Base-by-base conservation (phyloP, 2,888 invertebrate genomes). In the Aspidiotus destructor region DNA sequence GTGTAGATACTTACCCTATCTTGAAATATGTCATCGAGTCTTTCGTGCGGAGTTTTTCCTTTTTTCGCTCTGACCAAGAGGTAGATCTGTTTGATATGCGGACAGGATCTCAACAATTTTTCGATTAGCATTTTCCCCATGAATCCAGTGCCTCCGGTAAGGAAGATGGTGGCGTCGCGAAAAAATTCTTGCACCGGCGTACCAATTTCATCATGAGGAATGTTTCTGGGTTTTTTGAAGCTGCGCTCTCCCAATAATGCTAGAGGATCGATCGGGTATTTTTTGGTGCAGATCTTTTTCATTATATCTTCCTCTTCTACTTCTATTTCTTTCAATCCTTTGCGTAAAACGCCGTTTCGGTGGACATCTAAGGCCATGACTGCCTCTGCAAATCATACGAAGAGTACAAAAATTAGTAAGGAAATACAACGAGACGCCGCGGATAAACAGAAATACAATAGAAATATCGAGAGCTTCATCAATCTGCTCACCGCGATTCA, bases 111-210 rank as follows among this genome's bases (percentile, higher is more conserved):
- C 13, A 87, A 77, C n/a, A 87, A 76, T 75, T 87, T 87, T 76
- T 87, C 86, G 28, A 86, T 79, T 17, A 86, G 76, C n/a, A 86
- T 82, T 76, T 87, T 86, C 11, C 86, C 86, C 74, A 86, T 77
- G 74, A 86, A 86, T 3, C 86, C 86, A 41, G 89, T 88, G 1
- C 84, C 89, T 3, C 94, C 93, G 0, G 92, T 93, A 10, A 94
- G 81, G 65, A 94, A 86, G 28, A 93, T 79, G 42, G 83, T 84
- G 72, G 85, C 85, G 41, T 84, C 86, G 41, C 80, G 80, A 75
- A 83, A 91, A 76, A 84, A 88, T 48, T 85, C 83, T 0, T 84
- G 78, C 54, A 89, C 83, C 7, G 77, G 74, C 8, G 76, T 75
- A 7, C 72, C 72, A 5, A 71, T 60, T 55, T 70, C 71, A 1